Base-by-base conservation (phyloP, 2,888 invertebrate genomes). In the Conomelus anceps region DNA sequence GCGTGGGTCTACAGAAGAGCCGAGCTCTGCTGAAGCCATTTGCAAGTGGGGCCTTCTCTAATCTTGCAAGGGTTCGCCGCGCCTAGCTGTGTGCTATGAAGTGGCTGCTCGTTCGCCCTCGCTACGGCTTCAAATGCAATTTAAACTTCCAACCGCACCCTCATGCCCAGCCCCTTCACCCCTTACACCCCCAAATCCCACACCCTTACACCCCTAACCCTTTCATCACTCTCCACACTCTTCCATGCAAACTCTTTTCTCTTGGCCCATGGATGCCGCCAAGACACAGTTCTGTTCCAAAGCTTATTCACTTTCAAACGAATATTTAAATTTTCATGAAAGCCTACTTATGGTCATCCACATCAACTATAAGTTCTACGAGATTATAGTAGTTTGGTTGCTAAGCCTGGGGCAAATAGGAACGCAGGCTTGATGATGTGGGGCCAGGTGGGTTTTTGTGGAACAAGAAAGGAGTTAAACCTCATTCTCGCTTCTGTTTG, bases 101-200 rank as follows among this genome's bases (percentile, higher is more conserved):
- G 86, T 86, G 29, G 26, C 86, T 26, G 63, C 23, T 24, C 89
- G 17, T 23, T 34, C 63, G n/a, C 89, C 86, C 88, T 84, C 84
- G 84, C 86, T 84, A 86, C 41, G 63, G 88, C 88, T 88, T 88
- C 86, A 89, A 89, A 90, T 89, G 89, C 89, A 88, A 89, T 89
- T 88, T 90, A 90, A 89, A 89, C 90, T 90, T 90, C 88, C 34
- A 86, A 90, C 90, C 90, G 85, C 89, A 89, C 22, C 20, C 26
- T 84, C 17, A 84, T 89, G 84, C 41, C 22, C 86, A 23, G 11
- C 85, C 26, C 11, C 26, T 26, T 26, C 26, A 26, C 26, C 26
- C 11, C 26, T 26, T 26, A n/a, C 26, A 22, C 22, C 84, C 6
- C 17, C 23, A 6, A n/a, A 84, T 89, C 63, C 41, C 22, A 22